Conservation (phyloP, 2,113 vertebrate genomes). For the Calyptomena viridis region DNA sequence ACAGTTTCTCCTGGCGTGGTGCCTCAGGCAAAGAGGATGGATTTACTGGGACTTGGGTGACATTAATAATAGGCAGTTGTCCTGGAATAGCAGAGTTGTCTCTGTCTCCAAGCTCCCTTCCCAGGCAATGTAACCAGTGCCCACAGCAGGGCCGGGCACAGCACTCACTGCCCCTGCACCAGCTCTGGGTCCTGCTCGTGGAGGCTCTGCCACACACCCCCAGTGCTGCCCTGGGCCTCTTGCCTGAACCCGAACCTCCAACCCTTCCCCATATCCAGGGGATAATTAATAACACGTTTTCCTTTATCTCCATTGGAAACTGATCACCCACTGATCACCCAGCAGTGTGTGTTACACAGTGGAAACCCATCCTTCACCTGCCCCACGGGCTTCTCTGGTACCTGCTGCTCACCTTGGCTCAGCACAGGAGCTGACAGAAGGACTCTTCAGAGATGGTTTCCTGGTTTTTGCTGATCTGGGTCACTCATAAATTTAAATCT, state of each 20-base stretch:
- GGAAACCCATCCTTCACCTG: neutral
- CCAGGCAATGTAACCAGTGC: neutral
- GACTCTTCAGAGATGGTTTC: neutral
- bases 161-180: neutral
- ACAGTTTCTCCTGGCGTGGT: neutral
- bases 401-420: neutral
- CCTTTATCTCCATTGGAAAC: neutral
- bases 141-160: neutral
- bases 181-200: neutral
- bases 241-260: neutral
- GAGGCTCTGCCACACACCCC: neutral
- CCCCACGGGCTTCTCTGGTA: neutral
- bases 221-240: neutral
- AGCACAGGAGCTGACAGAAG: neutral
- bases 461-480: neutral
- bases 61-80: neutral
- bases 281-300: neutral
- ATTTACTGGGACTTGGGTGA: neutral
- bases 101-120: neutral
- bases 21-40: neutral
- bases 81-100: neutral
- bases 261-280: neutral
- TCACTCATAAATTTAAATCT: neutral
- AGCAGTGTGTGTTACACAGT: neutral
- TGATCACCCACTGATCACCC: neutral